Base-by-base conservation (phyloP, 2,797 vertebrate species). In the Selene dorsalis region DNA sequence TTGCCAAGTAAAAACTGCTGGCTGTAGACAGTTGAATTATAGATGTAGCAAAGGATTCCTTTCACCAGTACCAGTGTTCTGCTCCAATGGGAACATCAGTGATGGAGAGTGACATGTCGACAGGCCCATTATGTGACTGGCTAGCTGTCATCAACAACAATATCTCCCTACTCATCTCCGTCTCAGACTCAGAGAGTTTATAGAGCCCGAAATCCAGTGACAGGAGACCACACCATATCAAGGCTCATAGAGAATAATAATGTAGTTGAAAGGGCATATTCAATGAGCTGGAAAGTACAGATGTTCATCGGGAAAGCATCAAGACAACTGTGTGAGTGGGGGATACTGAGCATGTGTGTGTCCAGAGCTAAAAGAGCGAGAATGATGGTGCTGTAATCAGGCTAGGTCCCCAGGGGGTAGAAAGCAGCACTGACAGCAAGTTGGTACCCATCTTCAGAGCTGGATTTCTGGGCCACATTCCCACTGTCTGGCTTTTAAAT, bases 381-480 rank as follows among this genome's bases (percentile, higher is more conserved):
- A 90, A 80, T 82, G 83, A 83, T 88, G 81, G 76, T 26, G 83
- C 86, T 87, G 79, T 92, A 93, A 91, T 91, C 92, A 92, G 91
- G 92, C 91, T 92, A 93, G 80, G 73, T 93, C 93, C 89, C 93
- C 39, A 52, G 86, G 80, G 93, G 84, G 72, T 73, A 53, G 85
- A 81, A 87, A 86, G 82, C 72, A 80, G 82, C 65, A 86, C 87
- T 83, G 89, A 92, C 87, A 84, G 81, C 55, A 72, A 82, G 82
- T 86, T 81, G 82, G 83, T 88, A 73, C 74, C 77, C 87, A 81
- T 81, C 74, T 85, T 83, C 70, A 85, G 47, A 79, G 74, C 70
- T 80, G 80, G 43, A 82, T 92, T 93, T 93, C 88, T 94, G 87
- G 92, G 91, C 83, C 92, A 93, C 55, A 55, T 69, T 82, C 81